Conservation (phyloP, 2,888 invertebrate genomes). For the Cantharis lateralis region DNA sequence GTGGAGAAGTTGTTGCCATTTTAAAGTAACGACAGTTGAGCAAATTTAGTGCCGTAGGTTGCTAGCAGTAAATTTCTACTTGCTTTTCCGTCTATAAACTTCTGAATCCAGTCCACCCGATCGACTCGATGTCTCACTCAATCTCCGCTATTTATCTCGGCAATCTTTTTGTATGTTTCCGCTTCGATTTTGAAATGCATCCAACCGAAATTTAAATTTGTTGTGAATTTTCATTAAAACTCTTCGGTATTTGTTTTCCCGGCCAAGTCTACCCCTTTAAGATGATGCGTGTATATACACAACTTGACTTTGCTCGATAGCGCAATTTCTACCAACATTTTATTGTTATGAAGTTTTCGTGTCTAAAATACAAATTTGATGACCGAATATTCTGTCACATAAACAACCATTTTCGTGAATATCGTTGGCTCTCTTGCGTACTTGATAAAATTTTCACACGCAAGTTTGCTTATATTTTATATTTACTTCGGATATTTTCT, state of each 20-base stretch:
- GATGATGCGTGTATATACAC: slow-evolving; percentile 27
- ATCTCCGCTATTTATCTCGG: slow-evolving; percentile 43
- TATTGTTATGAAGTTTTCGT: slow-evolving; percentile 29
- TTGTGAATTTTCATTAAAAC: not conserved
- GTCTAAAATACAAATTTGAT: slow-evolving; percentile 29
- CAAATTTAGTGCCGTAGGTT: slow-evolving; percentile 25
- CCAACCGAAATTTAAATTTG: slow-evolving; percentile 5
- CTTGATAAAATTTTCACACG: slow-evolving; percentile 26
- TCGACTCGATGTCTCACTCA: slow-evolving; percentile 39
- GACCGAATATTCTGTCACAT: slow-evolving; percentile 28
- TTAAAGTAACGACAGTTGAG: slow-evolving; percentile 29
- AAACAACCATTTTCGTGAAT: slow-evolving; percentile 27
- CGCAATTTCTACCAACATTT: slow-evolving; percentile 26
- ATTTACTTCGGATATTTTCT: not conserved
- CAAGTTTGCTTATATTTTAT: slow-evolving; percentile 8
- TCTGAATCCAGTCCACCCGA: slow-evolving; percentile 35
- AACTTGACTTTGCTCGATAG: slow-evolving; percentile 17
- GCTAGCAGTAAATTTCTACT: slow-evolving; percentile 26
- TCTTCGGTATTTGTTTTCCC: slow-evolving; percentile 9
- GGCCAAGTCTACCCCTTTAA: slow-evolving; percentile 14
- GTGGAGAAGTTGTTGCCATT: slow-evolving; percentile 25
- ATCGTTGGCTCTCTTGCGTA: slow-evolving; percentile 19
- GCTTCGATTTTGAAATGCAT: slow-evolving; percentile 21
- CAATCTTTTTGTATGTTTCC: slow-evolving; percentile 36
- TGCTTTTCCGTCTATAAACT: slow-evolving; percentile 28